phyloP scores from a whole-genome alignment of 35 echinoderm and acorn worm genomes.

The Eucidaris tribuloides region DNA sequence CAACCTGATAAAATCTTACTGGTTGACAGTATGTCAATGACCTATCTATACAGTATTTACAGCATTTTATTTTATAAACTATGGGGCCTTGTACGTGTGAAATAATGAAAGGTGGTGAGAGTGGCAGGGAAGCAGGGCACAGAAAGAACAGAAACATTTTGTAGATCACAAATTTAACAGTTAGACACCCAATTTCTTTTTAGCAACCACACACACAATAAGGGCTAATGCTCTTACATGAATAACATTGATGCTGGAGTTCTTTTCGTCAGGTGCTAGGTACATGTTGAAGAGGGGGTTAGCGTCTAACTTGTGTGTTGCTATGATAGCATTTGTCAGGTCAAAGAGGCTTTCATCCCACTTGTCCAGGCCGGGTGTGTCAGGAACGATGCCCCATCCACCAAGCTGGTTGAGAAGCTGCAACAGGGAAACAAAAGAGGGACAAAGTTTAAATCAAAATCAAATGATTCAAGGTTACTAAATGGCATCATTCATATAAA shows the following conservation, averaged over 20 bases:
- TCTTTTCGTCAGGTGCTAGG: slow-evolving; percentile 56
- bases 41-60: neutral
- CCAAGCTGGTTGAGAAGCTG: slow-evolving; percentile 61
- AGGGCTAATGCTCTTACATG: slow-evolving; percentile 29
- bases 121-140: neutral
- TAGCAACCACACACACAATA: neutral
- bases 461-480: neutral
- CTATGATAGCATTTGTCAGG: slow-evolving; percentile 2
- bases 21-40: no score
- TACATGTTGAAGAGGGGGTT: slow-evolving; percentile 47
- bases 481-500: neutral
- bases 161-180: neutral
- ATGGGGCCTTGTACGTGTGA: no score
- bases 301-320: slow-evolving; percentile 19
- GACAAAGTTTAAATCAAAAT: no score
- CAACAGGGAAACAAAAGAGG: no score
- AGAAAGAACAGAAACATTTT: neutral
- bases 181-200: neutral
- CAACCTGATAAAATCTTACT: no score
- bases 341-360: slow-evolving; percentile 60
- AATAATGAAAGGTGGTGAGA: neutral
- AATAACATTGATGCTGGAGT: slow-evolving; percentile 66
- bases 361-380: neutral
- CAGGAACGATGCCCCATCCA: slow-evolving; percentile 66
- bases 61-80: neutral